A percentile compares a stretch with the other conserved stretches of the same genome.
Evolutionary conservation across 1,140 invertebrate species (phyloP).

Genomic region (Listronotus bonariensis): DNA sequence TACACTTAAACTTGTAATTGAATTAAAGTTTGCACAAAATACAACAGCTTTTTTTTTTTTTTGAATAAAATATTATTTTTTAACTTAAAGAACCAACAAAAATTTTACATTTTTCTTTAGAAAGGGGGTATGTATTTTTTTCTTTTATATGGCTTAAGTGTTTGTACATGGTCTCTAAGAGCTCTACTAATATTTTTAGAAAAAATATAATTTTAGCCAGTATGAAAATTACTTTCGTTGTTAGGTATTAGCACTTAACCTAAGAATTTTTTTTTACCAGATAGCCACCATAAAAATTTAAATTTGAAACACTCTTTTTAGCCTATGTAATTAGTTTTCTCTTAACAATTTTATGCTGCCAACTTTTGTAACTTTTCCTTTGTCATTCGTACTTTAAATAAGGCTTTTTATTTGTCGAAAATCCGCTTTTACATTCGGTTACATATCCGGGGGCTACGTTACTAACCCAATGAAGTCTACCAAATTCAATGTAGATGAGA

Average conservation of each 20-base stretch:
- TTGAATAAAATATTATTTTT: too few species aligned
- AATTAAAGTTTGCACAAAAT: too few species aligned
- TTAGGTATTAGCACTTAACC: background rate
- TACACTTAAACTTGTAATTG: too few species aligned
- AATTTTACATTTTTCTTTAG: too few species aligned
- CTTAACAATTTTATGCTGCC: conserved; percentile 7
- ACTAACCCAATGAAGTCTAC: conserved; percentile 51
- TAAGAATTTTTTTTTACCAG: background rate
- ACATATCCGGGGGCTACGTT: conserved; percentile 48
- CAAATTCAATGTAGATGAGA: conserved; percentile 53
- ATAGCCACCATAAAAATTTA: background rate
- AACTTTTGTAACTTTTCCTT: conserved; percentile 26
- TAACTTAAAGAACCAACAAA: too few species aligned
- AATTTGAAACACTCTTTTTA: background rate
- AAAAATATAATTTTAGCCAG: too few species aligned
- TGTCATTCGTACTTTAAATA: conserved; percentile 19
- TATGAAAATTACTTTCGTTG: too few species aligned
- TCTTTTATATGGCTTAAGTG: too few species aligned
- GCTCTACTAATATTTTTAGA: too few species aligned
- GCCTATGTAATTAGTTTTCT: conserved; percentile 24
- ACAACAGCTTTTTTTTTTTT: too few species aligned
- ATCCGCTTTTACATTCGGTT: conserved; percentile 42
- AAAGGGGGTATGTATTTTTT: too few species aligned
- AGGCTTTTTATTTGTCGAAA: conserved; percentile 41
- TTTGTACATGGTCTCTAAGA: too few species aligned